Evolutionary conservation across 2,113 vertebrate genomes (phyloP), one percentile per base, ranked within the genome.

Genomic region (Oophaga pumilio): DNA sequence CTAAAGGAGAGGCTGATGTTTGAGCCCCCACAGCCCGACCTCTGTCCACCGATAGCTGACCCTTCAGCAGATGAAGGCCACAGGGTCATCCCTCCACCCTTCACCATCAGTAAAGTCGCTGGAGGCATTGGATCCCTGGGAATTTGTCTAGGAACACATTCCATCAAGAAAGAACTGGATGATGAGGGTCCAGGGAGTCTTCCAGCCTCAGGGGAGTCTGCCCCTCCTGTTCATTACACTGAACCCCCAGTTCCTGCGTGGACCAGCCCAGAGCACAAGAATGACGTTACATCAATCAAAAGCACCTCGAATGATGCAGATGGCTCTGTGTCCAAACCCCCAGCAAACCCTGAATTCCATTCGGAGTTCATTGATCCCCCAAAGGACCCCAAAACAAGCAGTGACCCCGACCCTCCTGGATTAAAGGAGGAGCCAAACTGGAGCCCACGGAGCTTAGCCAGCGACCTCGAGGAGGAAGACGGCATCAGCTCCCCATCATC

Each of bases 381-480:
- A 0, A 89, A 90, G 69, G 88, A 59, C 1, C 84, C 89, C 69
- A 85, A 64, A 17, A 77, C 6, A 52, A 69, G 86, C 2, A 0
- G 88, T 85, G 12, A 92, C 56, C 93, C 94, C 53, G 93, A 95
- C 0, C 94, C 91, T 76, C 89, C 53, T 0, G 90, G 92, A 0
- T 83, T 89, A 0, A 88, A 91, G 18, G 93, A 92, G 49, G 94
- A 92, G 0, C 49, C 90, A 0, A 0, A 83, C 49, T 90, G 90
- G 0, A 92, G 91, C 26, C 94, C 92, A 0, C 88, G 68, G 12
- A 94, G 92, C 0, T 86, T 88, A 6, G 94, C 93, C 15, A 95
- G 95, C 0, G 95, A 94, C 0, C 92, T 93, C 0, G 96, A 97
- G 0, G 93, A 94, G 17, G 94, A 96, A 14, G 93, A 92, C n/a